Percentiles rank a stretch among this genome's conserved stretches.
These are phyloP conservation scores for Ips typographus DNA, from an alignment of 1,140 invertebrate species.

Conservation along the genomic window DNA sequence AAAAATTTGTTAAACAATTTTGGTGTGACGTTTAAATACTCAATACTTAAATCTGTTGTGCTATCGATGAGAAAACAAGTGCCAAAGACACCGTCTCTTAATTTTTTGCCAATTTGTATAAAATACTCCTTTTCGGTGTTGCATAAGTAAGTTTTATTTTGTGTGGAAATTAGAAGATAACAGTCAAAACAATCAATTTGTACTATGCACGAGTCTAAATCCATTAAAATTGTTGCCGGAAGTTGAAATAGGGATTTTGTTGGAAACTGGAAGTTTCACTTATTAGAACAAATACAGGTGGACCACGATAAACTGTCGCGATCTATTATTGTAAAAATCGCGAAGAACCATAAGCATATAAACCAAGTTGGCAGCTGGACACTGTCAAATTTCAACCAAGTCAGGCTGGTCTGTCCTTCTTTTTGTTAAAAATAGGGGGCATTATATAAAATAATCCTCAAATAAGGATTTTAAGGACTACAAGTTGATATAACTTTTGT, in stretches of 20 bases:
- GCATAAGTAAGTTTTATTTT: conserved; percentile 73
- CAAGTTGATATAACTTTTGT: no score
- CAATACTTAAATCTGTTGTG: neutral
- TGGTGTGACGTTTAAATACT: no score
- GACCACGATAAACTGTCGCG: neutral
- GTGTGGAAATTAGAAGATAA: conserved; percentile 71
- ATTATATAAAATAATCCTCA: no score
- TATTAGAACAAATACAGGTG: neutral
- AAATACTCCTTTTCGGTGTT: conserved; percentile 75
- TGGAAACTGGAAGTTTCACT: conserved; percentile 33
- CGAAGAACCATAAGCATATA: no score
- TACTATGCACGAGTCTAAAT: conserved; percentile 72
- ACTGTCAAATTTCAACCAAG: no score
- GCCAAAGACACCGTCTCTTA: conserved; percentile 74
- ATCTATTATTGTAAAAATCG: no score
- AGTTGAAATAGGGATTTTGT: conserved; percentile 60
- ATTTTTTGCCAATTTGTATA: conserved; percentile 77
- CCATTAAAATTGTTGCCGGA: conserved; percentile 62
- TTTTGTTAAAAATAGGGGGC: no score
- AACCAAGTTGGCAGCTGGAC: no score
- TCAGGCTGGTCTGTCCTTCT: no score
- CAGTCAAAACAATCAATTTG: conserved; percentile 69
- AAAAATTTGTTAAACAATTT: no score
- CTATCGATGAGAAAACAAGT: conserved; percentile 64
- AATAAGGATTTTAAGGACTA: no score